These are phyloP conservation scores for Remorina albescens DNA, from an alignment of 2,797 vertebrate genomes.

Conservation along the genomic window DNA sequence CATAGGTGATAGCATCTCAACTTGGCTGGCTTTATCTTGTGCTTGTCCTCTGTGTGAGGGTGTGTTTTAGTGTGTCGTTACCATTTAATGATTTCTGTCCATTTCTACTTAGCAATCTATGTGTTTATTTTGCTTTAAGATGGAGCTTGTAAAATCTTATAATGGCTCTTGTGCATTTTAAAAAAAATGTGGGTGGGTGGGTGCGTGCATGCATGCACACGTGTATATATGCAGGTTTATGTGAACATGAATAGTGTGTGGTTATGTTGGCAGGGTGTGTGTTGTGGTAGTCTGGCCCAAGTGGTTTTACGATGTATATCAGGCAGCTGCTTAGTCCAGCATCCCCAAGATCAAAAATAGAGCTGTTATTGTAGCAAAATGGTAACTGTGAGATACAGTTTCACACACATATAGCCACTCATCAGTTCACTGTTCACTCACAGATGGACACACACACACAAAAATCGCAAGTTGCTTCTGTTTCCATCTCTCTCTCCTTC, in stretches of 20 bases:
- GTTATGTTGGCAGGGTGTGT: slow-evolving; percentile 60
- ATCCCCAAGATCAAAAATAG: slow-evolving; percentile 64
- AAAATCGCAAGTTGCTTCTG: slow-evolving; percentile 29
- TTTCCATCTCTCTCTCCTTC: slow-evolving; percentile 31
- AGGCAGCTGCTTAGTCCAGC: slow-evolving; percentile 54
- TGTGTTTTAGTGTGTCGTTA: slow-evolving; percentile 23
- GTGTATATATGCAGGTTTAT: not conserved
- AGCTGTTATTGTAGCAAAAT: slow-evolving; percentile 59
- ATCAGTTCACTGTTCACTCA: not conserved
- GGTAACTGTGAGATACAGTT: slow-evolving; percentile 48
- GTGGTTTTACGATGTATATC: slow-evolving; percentile 73
- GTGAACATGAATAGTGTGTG: slow-evolving; percentile 41
- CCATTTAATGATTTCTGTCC: slow-evolving; percentile 14
- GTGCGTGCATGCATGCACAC: not conserved
- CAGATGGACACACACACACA: not conserved
- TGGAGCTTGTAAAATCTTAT: slow-evolving; percentile 9
- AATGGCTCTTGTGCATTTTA: not conserved
- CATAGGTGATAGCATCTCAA: slow-evolving; percentile 62
- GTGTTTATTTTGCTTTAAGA: slow-evolving; percentile 30
- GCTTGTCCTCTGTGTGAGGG: not conserved
- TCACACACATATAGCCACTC: slow-evolving; percentile 19
- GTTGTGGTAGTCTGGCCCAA: slow-evolving; percentile 59
- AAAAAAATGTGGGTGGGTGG: not conserved
- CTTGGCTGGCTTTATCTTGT: slow-evolving; percentile 37
- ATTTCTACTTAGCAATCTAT: slow-evolving; percentile 18